Conservation (phyloP, 2,797 vertebrate species). For the Decapterus maruadsi region DNA sequence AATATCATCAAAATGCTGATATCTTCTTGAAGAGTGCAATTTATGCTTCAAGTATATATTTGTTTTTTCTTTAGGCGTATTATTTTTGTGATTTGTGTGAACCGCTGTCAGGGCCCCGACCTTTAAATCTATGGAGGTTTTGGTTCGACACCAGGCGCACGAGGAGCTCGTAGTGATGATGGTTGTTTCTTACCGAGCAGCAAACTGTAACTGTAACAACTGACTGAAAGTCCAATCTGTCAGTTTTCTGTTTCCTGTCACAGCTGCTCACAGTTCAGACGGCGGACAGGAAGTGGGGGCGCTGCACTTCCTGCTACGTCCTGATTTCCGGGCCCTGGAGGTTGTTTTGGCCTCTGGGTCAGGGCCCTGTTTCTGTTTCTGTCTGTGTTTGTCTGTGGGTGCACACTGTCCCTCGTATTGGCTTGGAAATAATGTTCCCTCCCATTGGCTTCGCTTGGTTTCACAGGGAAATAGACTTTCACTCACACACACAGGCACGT, state of each 20-base stretch:
- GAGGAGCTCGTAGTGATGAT: not conserved
- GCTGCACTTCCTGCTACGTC: conserved; percentile 19
- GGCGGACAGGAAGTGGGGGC: conserved; percentile 33
- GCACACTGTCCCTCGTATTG: conserved; percentile 17
- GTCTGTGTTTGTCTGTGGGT: conserved; percentile 22
- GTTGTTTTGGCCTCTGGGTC: conserved; percentile 35
- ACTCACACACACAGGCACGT: conserved; percentile 40
- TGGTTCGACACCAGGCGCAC: conserved; percentile 10
- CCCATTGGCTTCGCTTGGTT: conserved; percentile 49
- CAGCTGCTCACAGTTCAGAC: conserved; percentile 22
- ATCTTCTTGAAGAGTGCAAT: not conserved
- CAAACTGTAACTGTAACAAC: not conserved
- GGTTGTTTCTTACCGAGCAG: not conserved
- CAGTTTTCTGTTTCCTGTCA: not conserved
- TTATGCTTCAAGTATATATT: not conserved
- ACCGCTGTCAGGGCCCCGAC: conserved; percentile 20
- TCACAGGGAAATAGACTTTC: conserved; percentile 51
- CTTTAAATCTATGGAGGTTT: conserved; percentile 17
- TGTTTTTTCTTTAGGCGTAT: not conserved
- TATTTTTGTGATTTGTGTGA: not conserved
- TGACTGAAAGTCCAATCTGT: not conserved
- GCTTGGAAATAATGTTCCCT: conserved; percentile 48
- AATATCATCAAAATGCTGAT: too few species aligned
- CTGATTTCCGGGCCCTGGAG: conserved; percentile 29
- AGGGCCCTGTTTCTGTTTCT: conserved; percentile 13